Evolutionary conservation across 2,888 invertebrate genomes (phyloP).

Genomic region (Eupsilia transversa): DNA sequence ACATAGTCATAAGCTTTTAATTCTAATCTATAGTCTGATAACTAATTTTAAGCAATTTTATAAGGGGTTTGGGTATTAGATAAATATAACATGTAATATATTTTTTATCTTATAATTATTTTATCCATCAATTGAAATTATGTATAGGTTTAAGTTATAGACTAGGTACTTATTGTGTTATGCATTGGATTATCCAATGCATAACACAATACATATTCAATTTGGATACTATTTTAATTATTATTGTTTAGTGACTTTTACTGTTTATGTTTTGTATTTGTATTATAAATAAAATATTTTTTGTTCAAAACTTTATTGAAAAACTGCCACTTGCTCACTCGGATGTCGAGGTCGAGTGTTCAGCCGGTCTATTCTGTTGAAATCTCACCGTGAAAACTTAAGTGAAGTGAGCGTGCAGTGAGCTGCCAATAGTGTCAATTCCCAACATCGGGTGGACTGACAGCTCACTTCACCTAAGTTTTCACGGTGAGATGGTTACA

Average conservation of each 20-base stretch:
- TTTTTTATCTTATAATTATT: slow-evolving; percentile 45
- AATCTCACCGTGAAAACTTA: too few relatives aligned
- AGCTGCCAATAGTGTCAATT: too few relatives aligned
- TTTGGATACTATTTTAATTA: slow-evolving; percentile 25
- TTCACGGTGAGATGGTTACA: too few relatives aligned
- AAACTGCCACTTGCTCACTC: background rate
- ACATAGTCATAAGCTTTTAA: slow-evolving; percentile 64
- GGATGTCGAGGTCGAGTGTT: background rate
- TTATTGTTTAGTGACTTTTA: slow-evolving; percentile 34
- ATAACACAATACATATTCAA: too few relatives aligned
- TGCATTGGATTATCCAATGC: too few relatives aligned
- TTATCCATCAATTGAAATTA: slow-evolving; percentile 51
- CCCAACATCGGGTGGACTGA: too few relatives aligned
- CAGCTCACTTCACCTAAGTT: too few relatives aligned
- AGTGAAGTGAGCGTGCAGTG: too few relatives aligned
- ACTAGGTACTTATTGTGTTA: slow-evolving; percentile 20
- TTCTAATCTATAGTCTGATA: slow-evolving; percentile 68
- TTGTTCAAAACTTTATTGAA: slow-evolving; percentile 27
- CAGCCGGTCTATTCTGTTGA: too few relatives aligned
- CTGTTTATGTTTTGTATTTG: slow-evolving; percentile 44
- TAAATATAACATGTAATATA: slow-evolving; percentile 52
- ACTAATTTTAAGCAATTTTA: slow-evolving; percentile 65
- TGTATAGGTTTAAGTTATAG: slow-evolving; percentile 11
- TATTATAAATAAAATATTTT: slow-evolving; percentile 50
- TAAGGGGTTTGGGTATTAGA: slow-evolving; percentile 72